Conservation (phyloP, 1,140 invertebrate species). For the Diachasmimorpha longicaudata region DNA sequence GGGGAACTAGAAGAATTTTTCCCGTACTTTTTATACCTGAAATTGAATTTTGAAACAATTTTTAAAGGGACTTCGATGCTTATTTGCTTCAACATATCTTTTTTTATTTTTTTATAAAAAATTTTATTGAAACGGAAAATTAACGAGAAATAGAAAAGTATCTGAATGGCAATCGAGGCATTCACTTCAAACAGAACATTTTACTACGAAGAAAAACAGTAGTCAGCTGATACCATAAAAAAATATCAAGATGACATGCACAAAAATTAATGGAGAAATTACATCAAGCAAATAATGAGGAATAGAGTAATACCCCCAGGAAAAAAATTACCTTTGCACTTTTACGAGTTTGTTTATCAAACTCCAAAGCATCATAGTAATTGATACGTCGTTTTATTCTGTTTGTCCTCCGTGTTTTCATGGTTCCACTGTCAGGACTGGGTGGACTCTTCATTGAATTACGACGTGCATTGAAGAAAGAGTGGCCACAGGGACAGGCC, state of each 20-base stretch:
- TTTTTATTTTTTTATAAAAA: too few relatives aligned
- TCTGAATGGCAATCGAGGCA: too few relatives aligned
- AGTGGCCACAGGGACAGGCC: slow-evolving; percentile 79
- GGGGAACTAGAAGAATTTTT: background rate
- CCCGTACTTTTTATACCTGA: too few relatives aligned
- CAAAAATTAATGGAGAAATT: background rate
- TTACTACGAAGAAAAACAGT: too few relatives aligned
- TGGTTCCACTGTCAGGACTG: slow-evolving; percentile 57
- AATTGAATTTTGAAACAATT: too few relatives aligned
- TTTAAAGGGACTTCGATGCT: too few relatives aligned
- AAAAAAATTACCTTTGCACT: slow-evolving; percentile 48
- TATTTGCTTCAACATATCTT: too few relatives aligned
- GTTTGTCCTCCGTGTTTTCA: slow-evolving; percentile 70
- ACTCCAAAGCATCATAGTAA: slow-evolving; percentile 83
- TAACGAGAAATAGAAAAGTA: too few relatives aligned
- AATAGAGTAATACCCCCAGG: background rate
- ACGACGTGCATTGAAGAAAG: slow-evolving; percentile 74
- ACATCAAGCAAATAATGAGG: background rate
- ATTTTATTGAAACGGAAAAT: too few relatives aligned
- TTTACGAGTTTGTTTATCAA: slow-evolving; percentile 73
- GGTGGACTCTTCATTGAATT: slow-evolving; percentile 64
- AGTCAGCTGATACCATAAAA: too few relatives aligned
- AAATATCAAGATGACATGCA: too few relatives aligned
- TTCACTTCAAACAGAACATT: too few relatives aligned
- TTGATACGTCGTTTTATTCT: slow-evolving; percentile 79